phyloP scores from a whole-genome alignment of 2,113 vertebrate genomes.

The Trogon surrucura region DNA sequence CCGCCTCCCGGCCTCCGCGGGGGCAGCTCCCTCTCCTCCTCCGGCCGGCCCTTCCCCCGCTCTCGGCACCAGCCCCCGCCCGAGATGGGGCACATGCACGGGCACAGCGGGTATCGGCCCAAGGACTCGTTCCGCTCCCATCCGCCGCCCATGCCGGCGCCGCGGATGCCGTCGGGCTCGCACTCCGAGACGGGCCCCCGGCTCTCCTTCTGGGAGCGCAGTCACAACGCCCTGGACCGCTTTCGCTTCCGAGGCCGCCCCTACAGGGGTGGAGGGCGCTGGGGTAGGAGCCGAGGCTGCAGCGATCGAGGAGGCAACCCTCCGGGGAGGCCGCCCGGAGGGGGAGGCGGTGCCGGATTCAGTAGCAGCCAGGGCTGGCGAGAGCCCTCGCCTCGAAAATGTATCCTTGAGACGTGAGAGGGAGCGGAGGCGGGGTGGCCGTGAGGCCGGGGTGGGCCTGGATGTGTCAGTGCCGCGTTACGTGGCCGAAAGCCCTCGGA shows the following conservation, averaged over 20 bases:
- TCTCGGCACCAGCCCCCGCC: conserved; percentile 71
- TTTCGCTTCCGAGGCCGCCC: conserved; percentile 86
- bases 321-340: conserved; percentile 70
- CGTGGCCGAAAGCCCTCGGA: neutral
- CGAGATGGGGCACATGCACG: conserved; percentile 69
- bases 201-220: conserved; percentile 94
- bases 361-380: conserved; percentile 75
- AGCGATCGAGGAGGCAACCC: conserved; percentile 71
- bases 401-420: conserved; percentile 86
- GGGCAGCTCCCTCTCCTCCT: conserved; percentile 14
- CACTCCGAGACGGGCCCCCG: conserved; percentile 79
- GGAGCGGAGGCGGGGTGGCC: neutral
- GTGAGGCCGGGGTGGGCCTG: neutral
- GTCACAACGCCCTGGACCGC: conserved; percentile 87
- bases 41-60: conserved; percentile 45
- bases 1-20: conserved; percentile 58
- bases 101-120: conserved; percentile 78
- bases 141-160: conserved; percentile 65
- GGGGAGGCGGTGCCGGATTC: conserved; percentile 68
- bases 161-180: conserved; percentile 74
- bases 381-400: conserved; percentile 86
- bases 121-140: conserved; percentile 82
- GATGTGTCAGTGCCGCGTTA: neutral
- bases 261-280: conserved; percentile 79
- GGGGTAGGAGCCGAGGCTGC: conserved; percentile 77